Percentiles rank a stretch among this genome's conserved stretches.
Evolutionary conservation across 2,113 vertebrate genomes (phyloP).

Genomic region (Misgurnus mizolepis): DNA sequence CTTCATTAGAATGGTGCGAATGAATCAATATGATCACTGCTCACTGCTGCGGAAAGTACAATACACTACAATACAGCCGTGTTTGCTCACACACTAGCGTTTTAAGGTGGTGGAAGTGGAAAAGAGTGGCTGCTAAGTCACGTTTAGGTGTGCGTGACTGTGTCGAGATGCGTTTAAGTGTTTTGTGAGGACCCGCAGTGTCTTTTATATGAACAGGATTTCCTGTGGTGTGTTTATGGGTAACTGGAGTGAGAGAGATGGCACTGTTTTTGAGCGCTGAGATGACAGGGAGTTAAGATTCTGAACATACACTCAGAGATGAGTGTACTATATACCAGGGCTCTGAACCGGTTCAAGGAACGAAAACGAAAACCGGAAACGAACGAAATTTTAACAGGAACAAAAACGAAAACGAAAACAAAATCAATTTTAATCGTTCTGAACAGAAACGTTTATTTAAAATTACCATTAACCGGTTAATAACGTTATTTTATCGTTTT

Average conservation of each 20-base stretch:
- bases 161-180: slow-evolving; percentile 6
- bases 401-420: no score
- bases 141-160: neutral
- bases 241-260: slow-evolving; percentile 26
- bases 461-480: no score
- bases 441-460: no score
- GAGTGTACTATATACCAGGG: neutral
- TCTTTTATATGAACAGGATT: neutral
- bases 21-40: slow-evolving; percentile 57
- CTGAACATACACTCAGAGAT: neutral
- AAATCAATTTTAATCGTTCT: no score
- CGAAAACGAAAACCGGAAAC: no score
- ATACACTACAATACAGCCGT: slow-evolving; percentile 31
- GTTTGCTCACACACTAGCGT: slow-evolving; percentile 25
- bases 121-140: neutral
- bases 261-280: slow-evolving; percentile 26
- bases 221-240: slow-evolving; percentile 18
- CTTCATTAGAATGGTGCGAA: slow-evolving; percentile 59
- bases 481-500: no score
- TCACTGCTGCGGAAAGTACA: slow-evolving; percentile 47
- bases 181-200: neutral
- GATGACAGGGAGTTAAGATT: slow-evolving; percentile 30
- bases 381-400: no score
- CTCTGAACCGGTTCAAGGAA: no score
- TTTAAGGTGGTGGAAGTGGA: neutral